These are phyloP conservation scores for Patella vulgata DNA, from an alignment of 1,140 invertebrate species.

Conservation along the genomic window DNA sequence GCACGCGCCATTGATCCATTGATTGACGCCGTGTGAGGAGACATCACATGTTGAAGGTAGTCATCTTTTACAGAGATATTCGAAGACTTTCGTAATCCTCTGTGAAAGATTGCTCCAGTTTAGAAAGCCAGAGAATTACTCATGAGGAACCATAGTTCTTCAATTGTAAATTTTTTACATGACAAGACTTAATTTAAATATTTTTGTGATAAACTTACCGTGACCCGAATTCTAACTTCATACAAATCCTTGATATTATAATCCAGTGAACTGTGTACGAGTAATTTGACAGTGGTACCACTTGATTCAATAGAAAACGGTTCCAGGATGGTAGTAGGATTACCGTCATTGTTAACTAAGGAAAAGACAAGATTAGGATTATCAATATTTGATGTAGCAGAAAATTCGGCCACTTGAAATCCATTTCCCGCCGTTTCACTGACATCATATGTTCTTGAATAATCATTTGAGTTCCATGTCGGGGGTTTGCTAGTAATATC, in stretches of 20 bases:
- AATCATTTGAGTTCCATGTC: conserved; percentile 38
- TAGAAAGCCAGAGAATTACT: too few species aligned
- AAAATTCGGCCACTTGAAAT: conserved; percentile 38
- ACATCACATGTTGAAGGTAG: too few species aligned
- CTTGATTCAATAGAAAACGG: conserved; percentile 38
- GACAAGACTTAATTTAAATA: too few species aligned
- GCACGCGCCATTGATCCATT: too few species aligned
- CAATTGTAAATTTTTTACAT: background rate
- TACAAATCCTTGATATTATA: conserved; percentile 44
- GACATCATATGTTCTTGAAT: conserved; percentile 35
- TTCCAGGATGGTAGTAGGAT: conserved; percentile 26
- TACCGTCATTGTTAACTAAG: conserved; percentile 42
- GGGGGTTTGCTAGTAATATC: conserved; percentile 44
- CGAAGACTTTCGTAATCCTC: too few species aligned
- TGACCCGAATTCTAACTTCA: conserved; percentile 41
- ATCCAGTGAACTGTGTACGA: conserved; percentile 39
- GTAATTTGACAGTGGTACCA: conserved; percentile 36
- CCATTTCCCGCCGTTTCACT: conserved; percentile 45
- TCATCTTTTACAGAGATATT: too few species aligned
- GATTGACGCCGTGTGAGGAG: too few species aligned
- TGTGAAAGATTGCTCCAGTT: too few species aligned
- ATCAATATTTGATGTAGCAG: conserved; percentile 41
- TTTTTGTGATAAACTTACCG: conserved; percentile 43
- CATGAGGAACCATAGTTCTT: too few species aligned
- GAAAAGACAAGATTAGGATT: conserved; percentile 33